A percentile compares a stretch with the other conserved stretches of the same genome.
These are phyloP conservation scores for Baronia brevicornis DNA, from an alignment of 2,888 invertebrate species.

Conservation along the genomic window DNA sequence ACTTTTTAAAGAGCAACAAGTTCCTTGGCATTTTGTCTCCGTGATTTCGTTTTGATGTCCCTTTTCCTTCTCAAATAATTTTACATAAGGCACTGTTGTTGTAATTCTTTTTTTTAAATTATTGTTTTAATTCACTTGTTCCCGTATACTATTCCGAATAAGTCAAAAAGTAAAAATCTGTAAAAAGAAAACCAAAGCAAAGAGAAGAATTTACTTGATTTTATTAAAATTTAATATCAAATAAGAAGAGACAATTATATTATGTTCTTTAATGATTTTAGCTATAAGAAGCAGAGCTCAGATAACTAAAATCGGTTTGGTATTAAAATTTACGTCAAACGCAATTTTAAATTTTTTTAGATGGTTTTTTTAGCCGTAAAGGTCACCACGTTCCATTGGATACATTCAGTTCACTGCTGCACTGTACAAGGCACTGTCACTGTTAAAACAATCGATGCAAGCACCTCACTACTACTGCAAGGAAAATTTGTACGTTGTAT, in stretches of 20 bases:
- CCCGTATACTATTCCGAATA: constrained; percentile 47
- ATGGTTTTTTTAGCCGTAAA: constrained; percentile 22
- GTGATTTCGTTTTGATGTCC: constrained; percentile 45
- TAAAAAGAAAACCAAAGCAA: constrained; percentile 60
- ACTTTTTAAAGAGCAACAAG: constrained; percentile 65
- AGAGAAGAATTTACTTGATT: constrained; percentile 50
- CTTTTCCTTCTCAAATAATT: constrained; percentile 50
- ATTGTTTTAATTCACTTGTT: constrained; percentile 49
- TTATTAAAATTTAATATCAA: constrained; percentile 23
- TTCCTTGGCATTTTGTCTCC: constrained; percentile 74
- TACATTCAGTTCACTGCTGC: constrained; percentile 37
- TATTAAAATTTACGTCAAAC: constrained; percentile 39
- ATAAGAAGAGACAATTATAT: constrained; percentile 17
- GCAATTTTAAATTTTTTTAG: constrained; percentile 32
- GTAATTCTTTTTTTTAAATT: constrained; percentile 31
- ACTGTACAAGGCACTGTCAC: constrained; percentile 61
- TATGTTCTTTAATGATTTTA: constrained; percentile 37
- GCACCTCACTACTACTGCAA: constrained; percentile 53
- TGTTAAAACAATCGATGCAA: constrained; percentile 37
- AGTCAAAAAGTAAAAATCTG: constrained; percentile 52
- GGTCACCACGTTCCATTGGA: constrained; percentile 40
- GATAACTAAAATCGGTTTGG: constrained; percentile 48
- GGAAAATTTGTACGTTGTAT: constrained; percentile 66
- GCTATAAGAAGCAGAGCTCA: constrained; percentile 51
- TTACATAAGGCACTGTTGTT: constrained; percentile 63